Percentiles rank a stretch among this genome's conserved stretches.
Conservation (phyloP, 2,888 invertebrate genomes). For the Drosophila birchii region DNA sequence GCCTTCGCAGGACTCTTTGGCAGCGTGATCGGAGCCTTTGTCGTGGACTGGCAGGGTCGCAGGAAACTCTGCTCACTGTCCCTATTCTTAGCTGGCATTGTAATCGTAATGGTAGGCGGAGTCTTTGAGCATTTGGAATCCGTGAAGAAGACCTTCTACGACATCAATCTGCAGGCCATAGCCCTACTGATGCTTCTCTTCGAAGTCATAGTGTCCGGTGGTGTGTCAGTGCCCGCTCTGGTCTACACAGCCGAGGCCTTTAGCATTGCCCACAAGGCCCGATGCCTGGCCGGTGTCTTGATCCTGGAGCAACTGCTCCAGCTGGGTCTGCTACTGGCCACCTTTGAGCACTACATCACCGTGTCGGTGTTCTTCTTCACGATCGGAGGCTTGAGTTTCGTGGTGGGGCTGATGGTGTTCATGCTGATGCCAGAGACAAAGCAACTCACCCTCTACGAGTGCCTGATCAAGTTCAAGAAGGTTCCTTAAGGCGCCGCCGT, state of each 20-base stretch:
- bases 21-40: conserved; percentile 73
- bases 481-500: conserved; percentile 55
- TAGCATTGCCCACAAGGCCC: conserved; percentile 71
- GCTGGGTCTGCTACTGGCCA: conserved; percentile 63
- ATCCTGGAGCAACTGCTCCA: conserved; percentile 77
- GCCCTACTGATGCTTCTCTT: conserved; percentile 77
- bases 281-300: conserved; percentile 73
- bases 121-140: conserved; percentile 73
- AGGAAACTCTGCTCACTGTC: conserved; percentile 73
- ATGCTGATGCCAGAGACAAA: conserved; percentile 81
- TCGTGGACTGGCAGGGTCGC: conserved; percentile 79
- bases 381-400: conserved; percentile 73
- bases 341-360: conserved; percentile 60
- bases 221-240: conserved; percentile 76
- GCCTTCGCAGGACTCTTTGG: conserved; percentile 78
- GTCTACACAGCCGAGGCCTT: conserved; percentile 83
- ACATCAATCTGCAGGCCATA: conserved; percentile 69
- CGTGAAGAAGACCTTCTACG: conserved; percentile 59
- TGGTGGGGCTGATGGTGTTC: conserved; percentile 72
- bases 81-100: conserved; percentile 71
- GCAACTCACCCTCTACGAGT: conserved; percentile 74
- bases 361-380: conserved; percentile 75
- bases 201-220: conserved; percentile 75
- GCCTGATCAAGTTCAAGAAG: conserved; percentile 77
- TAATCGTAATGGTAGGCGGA: conserved; percentile 81